Percentiles rank a stretch among this genome's conserved stretches.
These are phyloP conservation scores for Elachura formosa DNA, from an alignment of 2,113 vertebrate genomes.

Conservation along the genomic window DNA sequence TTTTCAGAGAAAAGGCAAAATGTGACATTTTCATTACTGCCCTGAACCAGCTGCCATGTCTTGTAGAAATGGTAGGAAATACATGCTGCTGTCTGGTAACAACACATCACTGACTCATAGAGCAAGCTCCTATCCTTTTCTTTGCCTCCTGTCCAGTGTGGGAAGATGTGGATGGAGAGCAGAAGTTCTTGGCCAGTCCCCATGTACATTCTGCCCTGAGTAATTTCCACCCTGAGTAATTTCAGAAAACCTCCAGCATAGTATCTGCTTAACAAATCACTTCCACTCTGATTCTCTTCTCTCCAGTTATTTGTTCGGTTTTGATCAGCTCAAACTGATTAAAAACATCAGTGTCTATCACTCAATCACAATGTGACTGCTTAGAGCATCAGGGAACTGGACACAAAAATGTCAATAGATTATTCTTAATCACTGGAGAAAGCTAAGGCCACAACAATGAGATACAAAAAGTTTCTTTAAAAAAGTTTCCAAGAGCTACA, in stretches of 20 bases:
- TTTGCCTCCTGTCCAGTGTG: background rate
- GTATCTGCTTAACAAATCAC: background rate
- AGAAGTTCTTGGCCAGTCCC: background rate
- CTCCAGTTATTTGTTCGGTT: background rate
- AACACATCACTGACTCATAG: background rate
- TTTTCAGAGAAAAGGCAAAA: background rate
- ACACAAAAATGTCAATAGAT: background rate
- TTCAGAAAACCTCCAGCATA: background rate
- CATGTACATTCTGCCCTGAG: rapidly evolving
- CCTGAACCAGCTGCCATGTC: background rate
- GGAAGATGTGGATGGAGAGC: background rate
- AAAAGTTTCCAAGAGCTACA: background rate
- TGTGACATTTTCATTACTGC: background rate
- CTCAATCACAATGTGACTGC: background rate
- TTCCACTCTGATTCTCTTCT: background rate
- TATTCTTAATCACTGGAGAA: background rate
- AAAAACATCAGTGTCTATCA: background rate
- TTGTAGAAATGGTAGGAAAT: background rate
- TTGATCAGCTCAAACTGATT: background rate
- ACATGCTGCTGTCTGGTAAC: background rate
- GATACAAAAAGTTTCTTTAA: background rate
- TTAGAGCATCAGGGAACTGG: background rate
- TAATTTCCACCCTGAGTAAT: background rate
- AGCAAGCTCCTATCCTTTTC: background rate
- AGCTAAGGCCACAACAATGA: background rate